Evolutionary conservation across 1,140 invertebrate species (phyloP), one percentile per base, ranked within the genome.

Genomic region (Rhizoglyphus robini): DNA sequence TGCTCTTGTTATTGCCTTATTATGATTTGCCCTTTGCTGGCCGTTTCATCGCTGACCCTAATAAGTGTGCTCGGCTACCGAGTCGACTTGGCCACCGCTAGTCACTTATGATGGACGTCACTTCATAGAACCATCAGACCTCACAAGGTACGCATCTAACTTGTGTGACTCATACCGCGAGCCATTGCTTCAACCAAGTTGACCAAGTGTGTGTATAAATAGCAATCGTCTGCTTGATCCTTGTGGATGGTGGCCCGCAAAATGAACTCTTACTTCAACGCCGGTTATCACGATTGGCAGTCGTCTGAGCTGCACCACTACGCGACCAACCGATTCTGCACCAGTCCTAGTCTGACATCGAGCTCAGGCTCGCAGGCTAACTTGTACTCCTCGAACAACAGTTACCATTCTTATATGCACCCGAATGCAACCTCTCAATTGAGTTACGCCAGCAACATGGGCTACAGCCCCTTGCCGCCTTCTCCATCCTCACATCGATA

Each of bases 191-290:
- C n/a, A n/a, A n/a, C n/a, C n/a, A n/a, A n/a, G n/a, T n/a, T n/a
- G n/a, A n/a, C n/a, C n/a, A n/a, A n/a, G n/a, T n/a, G n/a, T n/a
- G n/a, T n/a, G n/a, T n/a, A n/a, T n/a, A n/a, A n/a, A n/a, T n/a
- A n/a, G n/a, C n/a, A n/a, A n/a, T n/a, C n/a, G n/a, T n/a, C n/a
- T n/a, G n/a, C n/a, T n/a, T n/a, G n/a, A n/a, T n/a, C n/a, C n/a
- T n/a, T n/a, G n/a, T n/a, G n/a, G n/a, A n/a, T n/a, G n/a, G n/a
- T n/a, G n/a, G n/a, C n/a, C n/a, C n/a, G n/a, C n/a, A 54, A 54
- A 23, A 54, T 54, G 51, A 54, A 54, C 23, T 54, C 51, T 11
- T 54, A 54, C 51, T 54, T 54, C 20, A 54, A 54, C 20, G 51
- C 51, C 8, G 20, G 51, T 23, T 54, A 54, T 32, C 51, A 54